phyloP scores from a whole-genome alignment of 2,888 invertebrate species.

The Ochropleura plecta region DNA sequence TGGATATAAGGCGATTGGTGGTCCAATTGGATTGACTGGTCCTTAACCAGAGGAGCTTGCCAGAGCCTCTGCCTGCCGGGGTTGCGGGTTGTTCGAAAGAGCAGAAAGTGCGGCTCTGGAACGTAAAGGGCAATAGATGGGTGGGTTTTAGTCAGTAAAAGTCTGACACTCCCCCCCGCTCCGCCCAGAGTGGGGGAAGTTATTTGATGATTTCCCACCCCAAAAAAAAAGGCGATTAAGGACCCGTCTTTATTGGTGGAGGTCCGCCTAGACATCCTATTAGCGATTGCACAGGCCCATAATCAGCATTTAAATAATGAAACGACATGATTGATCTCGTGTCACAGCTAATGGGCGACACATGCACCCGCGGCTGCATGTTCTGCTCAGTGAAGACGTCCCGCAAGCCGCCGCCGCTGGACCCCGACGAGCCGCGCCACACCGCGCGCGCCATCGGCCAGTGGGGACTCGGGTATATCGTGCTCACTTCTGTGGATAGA shows the following conservation, averaged over 20 bases:
- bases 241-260: not conserved
- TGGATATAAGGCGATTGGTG: not conserved
- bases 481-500: slow-evolving; percentile 99
- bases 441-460: slow-evolving; percentile 97
- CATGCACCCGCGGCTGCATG: slow-evolving; percentile 99
- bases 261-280: not conserved
- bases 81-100: no score
- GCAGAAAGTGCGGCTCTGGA: no score
- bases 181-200: no score
- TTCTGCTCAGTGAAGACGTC: slow-evolving; percentile 99
- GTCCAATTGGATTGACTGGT: no score
- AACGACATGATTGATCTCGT: not conserved
- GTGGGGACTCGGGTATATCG: slow-evolving; percentile 99
- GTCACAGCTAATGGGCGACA: slow-evolving; percentile 98
- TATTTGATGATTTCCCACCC: no score
- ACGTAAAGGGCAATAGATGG: no score
- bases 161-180: no score
- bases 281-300: not conserved
- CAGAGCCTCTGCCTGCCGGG: no score
- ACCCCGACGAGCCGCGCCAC: slow-evolving; percentile 97
- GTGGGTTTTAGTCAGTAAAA: no score
- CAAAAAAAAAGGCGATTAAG: no score
- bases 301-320: not conserved
- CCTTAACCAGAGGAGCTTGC: no score
- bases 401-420: slow-evolving; percentile 96